A percentile compares a stretch with the other conserved stretches of the same genome.
phyloP scores from a whole-genome alignment of 2,113 vertebrate species.

The Callorhinus ursinus region DNA sequence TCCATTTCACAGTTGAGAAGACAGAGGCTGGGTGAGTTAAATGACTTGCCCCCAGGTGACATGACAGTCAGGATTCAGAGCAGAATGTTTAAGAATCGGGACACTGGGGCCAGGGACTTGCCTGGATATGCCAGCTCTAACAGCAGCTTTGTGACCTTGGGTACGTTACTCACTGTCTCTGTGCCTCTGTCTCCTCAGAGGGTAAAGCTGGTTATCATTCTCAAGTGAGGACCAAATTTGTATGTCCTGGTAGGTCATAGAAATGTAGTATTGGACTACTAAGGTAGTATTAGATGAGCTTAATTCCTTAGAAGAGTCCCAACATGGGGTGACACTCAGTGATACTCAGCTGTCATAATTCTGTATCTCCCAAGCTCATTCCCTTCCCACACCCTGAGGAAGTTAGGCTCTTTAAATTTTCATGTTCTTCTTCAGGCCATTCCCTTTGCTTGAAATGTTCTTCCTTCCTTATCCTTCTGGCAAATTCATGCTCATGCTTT shows the following conservation, averaged over 20 bases:
- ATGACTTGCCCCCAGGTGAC: neutral
- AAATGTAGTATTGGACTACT: too few relatives aligned
- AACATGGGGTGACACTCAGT: rapidly evolving
- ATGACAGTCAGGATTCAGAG: neutral
- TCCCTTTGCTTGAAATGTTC: neutral
- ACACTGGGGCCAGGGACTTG: neutral
- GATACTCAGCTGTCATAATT: neutral
- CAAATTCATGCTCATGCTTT: neutral
- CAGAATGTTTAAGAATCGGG: neutral
- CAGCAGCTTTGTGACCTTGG: neutral
- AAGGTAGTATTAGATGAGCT: neutral
- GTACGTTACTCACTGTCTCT: neutral
- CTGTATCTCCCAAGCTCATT: neutral
- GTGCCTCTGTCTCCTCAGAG: neutral
- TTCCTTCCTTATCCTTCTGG: neutral
- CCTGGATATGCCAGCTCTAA: neutral
- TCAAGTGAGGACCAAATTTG: neutral
- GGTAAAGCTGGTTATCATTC: neutral
- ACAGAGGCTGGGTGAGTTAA: neutral
- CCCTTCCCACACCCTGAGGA: neutral
- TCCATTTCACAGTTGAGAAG: neutral
- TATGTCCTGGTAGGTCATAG: neutral
- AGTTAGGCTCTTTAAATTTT: neutral
- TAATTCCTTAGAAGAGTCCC: neutral
- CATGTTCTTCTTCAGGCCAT: neutral